Evolutionary conservation across 2,113 vertebrate species (phyloP).

Genomic region (Apodemus sylvaticus): DNA sequence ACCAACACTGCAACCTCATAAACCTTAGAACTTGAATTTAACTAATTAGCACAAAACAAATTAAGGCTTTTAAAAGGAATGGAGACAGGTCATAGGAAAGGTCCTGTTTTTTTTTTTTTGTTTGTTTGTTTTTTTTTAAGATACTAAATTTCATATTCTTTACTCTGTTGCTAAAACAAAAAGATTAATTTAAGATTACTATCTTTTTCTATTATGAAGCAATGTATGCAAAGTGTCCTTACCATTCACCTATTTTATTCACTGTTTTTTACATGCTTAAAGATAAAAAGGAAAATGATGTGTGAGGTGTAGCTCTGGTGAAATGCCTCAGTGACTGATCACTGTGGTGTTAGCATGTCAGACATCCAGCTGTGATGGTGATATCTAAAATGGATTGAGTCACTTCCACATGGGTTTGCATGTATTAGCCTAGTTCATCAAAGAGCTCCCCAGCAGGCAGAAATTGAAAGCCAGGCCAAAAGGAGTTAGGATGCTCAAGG

Average conservation of each 20-base stretch:
- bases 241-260: background rate
- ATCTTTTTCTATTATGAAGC: conserved; percentile 1
- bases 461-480: conserved; percentile 5
- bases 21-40: background rate
- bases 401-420: background rate
- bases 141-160: background rate
- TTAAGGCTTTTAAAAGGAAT: background rate
- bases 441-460: background rate
- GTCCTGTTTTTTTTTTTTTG: no score
- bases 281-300: background rate
- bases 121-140: no score
- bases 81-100: background rate
- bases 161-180: background rate
- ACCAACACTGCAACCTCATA: background rate
- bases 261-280: conserved; percentile 38
- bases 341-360: background rate
- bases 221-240: background rate
- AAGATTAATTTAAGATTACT: background rate
- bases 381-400: background rate
- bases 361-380: background rate
- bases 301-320: background rate
- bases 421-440: background rate
- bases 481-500: background rate
- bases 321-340: background rate
- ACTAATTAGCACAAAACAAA: conserved; percentile 48